phyloP scores from a whole-genome alignment of 2,113 vertebrate species.

The Chloebia gouldiae region DNA sequence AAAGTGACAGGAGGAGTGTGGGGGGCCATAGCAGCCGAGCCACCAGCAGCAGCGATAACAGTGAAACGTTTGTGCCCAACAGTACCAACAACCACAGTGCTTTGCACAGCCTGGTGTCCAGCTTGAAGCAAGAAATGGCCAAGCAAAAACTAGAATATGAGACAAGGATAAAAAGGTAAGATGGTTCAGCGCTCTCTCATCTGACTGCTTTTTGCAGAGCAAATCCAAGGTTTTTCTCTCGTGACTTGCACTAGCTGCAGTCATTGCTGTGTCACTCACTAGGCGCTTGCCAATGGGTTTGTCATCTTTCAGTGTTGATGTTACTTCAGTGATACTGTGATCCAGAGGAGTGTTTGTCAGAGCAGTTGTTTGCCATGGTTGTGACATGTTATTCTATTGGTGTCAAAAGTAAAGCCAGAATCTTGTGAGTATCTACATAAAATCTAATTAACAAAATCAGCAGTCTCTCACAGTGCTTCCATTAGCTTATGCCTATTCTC shows the following conservation, averaged over 20 bases:
- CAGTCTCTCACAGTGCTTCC: not conserved
- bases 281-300: not conserved
- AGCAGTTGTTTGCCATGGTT: not conserved
- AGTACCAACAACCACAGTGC: constrained; percentile 87
- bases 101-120: constrained; percentile 92
- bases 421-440: not conserved
- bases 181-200: fast-evolving
- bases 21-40: constrained; percentile 82
- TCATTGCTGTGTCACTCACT: not conserved
- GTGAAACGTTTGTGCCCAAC: constrained; percentile 78
- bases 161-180: constrained; percentile 92
- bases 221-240: not conserved
- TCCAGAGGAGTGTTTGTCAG: not conserved
- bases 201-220: not conserved
- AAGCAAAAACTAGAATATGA: constrained; percentile 96
- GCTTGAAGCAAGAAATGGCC: constrained; percentile 95
- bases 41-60: constrained; percentile 90
- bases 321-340: not conserved
- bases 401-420: not conserved
- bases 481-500: not conserved
- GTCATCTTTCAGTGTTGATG: not conserved
- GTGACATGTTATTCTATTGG: fast-evolving
- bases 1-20: constrained; percentile 75
- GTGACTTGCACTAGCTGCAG: not conserved
- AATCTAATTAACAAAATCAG: not conserved